Evolutionary conservation across 2,113 vertebrate genomes (phyloP).

Genomic region (pig (Sus scrofa)): DNA sequence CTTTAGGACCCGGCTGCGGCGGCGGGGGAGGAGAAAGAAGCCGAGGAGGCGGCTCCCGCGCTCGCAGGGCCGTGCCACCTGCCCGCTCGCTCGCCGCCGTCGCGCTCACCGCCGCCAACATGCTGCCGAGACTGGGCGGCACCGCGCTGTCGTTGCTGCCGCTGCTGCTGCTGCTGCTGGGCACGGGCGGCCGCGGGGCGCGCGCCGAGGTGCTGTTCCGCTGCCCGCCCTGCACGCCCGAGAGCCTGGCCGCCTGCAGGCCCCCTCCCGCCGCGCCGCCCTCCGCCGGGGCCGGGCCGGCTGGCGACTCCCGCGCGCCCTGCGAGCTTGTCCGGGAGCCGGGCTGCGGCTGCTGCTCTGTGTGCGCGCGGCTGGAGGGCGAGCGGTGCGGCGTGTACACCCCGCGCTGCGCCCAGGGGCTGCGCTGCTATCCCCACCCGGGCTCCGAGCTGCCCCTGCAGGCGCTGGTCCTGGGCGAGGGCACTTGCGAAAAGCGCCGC

Average conservation of each 20-base stretch:
- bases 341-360: constrained; percentile 93
- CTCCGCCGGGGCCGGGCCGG: constrained; percentile 84
- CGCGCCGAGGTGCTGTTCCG: constrained; percentile 92
- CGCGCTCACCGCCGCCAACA: constrained; percentile 60
- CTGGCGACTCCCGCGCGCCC: constrained; percentile 68
- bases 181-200: constrained; percentile 68
- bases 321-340: constrained; percentile 94
- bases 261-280: constrained; percentile 86
- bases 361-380: constrained; percentile 90
- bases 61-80: constrained; percentile 63
- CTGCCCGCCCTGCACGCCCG: constrained; percentile 91
- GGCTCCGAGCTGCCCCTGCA: constrained; percentile 92
- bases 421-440: constrained; percentile 92
- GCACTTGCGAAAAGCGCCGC: constrained; percentile 90
- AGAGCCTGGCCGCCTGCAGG: constrained; percentile 76
- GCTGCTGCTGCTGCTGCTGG: constrained; percentile 76
- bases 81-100: constrained; percentile 52
- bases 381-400: constrained; percentile 95
- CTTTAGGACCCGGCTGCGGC: constrained; percentile 73
- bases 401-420: constrained; percentile 92
- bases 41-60: constrained; percentile 67
- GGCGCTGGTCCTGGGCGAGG: constrained; percentile 92
- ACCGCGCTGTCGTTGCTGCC: constrained; percentile 65
- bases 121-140: constrained; percentile 73
- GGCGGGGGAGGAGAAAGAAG: constrained; percentile 54